Percentiles rank a stretch among this genome's conserved stretches.
These are phyloP conservation scores for Crioceris asparagi DNA, from an alignment of 2,888 invertebrate species.

Conservation along the genomic window DNA sequence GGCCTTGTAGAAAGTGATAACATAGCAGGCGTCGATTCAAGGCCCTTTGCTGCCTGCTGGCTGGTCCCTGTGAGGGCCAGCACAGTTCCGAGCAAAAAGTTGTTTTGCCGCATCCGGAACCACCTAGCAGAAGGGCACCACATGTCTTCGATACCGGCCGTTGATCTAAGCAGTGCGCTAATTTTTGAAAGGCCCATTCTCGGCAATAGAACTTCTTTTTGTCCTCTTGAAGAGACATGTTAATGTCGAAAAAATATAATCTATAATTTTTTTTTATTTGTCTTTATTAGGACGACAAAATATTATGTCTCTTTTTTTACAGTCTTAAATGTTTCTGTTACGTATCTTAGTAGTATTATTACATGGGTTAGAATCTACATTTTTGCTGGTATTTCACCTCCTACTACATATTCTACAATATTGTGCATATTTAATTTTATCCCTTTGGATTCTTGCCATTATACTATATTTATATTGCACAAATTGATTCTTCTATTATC, in stretches of 20 bases:
- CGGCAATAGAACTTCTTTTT: constrained; percentile 76
- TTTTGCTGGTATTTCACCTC: constrained; percentile 15
- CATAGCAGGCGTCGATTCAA: constrained; percentile 72
- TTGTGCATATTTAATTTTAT: constrained; percentile 10
- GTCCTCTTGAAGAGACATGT: constrained; percentile 41
- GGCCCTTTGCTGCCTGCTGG: constrained; percentile 58
- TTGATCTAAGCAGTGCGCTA: constrained; percentile 84
- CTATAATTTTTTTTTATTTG: constrained; percentile 17
- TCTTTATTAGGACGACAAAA: constrained; percentile 20
- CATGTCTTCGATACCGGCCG: constrained; percentile 74
- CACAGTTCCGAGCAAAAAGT: constrained; percentile 75
- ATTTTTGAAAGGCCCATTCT: constrained; percentile 93
- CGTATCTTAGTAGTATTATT: constrained; percentile 14
- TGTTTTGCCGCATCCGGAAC: constrained; percentile 91
- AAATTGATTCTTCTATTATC: constrained; percentile 5
- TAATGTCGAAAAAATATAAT: constrained; percentile 2
- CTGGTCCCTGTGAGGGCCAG: constrained; percentile 55
- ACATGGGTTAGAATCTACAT: constrained; percentile 18
- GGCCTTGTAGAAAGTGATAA: constrained; percentile 78
- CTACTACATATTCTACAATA: constrained; percentile 9
- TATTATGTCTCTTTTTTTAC: constrained; percentile 16
- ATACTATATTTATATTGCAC: too few species aligned
- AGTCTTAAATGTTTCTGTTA: constrained; percentile 22
- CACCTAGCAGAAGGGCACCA: constrained; percentile 77
- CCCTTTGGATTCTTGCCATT: constrained; percentile 14